phyloP scores from a whole-genome alignment of 2,113 vertebrate genomes.

The Apaloderma vittatum region DNA sequence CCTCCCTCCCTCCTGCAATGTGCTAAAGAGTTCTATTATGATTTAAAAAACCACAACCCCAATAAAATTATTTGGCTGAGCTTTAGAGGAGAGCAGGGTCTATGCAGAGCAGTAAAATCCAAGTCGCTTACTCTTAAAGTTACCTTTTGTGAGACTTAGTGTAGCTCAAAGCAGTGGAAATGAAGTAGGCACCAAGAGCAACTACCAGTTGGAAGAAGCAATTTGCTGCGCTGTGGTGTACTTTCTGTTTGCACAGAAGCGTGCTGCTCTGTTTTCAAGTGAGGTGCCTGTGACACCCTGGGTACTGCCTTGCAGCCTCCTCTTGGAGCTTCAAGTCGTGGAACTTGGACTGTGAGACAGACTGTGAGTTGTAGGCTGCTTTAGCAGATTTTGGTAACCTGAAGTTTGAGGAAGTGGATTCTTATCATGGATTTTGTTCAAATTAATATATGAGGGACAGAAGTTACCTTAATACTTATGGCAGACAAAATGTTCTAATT shows the following conservation, averaged over 20 bases:
- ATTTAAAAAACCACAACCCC: neutral
- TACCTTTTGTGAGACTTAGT: neutral
- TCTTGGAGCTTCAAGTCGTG: neutral
- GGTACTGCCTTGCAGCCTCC: neutral
- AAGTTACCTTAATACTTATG: neutral
- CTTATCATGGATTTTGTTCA: neutral
- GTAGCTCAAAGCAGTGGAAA: neutral
- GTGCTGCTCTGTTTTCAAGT: neutral
- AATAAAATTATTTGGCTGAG: neutral
- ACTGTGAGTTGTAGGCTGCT: neutral
- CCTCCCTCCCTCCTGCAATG: neutral
- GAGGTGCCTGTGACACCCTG: neutral
- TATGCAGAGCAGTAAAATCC: neutral
- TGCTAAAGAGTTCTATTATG: neutral
- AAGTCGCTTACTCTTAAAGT: neutral
- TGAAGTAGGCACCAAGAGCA: neutral
- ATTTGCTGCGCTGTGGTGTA: neutral
- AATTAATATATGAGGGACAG: neutral
- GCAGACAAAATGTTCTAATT: neutral
- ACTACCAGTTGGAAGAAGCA: neutral
- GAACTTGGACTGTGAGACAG: neutral
- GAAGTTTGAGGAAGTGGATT: too few relatives aligned
- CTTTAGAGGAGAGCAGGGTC: neutral
- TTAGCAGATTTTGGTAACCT: neutral
- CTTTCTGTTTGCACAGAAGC: neutral